Evolutionary conservation across 2,888 invertebrate species (phyloP).

Genomic region (Clunio marinus): DNA sequence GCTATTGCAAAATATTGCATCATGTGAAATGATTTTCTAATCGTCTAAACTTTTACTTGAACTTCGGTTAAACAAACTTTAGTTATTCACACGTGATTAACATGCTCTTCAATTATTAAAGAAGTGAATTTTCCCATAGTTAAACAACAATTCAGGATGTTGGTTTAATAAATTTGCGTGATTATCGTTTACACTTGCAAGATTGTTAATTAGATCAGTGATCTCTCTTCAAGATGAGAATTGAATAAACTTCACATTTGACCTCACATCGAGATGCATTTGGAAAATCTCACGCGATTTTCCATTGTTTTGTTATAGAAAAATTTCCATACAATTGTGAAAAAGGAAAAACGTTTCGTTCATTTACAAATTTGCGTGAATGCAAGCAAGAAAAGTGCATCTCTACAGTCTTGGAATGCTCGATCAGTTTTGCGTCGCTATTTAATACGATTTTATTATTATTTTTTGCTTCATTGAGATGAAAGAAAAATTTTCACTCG

Average conservation of each 20-base stretch:
- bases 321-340: slow-evolving; percentile 18
- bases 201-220: slow-evolving; percentile 14
- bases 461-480: no score
- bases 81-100: neutral
- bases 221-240: neutral
- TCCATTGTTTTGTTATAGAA: neutral
- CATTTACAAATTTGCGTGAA: neutral
- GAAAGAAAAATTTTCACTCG: slow-evolving; percentile 10
- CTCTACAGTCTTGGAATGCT: neutral
- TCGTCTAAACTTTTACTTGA: no score
- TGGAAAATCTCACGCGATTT: neutral
- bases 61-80: no score
- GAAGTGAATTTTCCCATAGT: neutral
- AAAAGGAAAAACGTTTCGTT: neutral
- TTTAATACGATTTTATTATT: no score
- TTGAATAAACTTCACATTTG: slow-evolving; percentile 24
- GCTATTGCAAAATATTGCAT: slow-evolving; percentile 2
- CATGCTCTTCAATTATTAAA: neutral
- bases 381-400: neutral
- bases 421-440: slow-evolving; percentile 25
- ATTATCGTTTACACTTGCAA: slow-evolving; percentile 15
- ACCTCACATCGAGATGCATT: neutral
- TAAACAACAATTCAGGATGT: slow-evolving; percentile 17
- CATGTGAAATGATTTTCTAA: no score
- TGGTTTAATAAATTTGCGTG: neutral